phyloP scores from a whole-genome alignment of 1,140 invertebrate species.

The Microplitis mediator region DNA sequence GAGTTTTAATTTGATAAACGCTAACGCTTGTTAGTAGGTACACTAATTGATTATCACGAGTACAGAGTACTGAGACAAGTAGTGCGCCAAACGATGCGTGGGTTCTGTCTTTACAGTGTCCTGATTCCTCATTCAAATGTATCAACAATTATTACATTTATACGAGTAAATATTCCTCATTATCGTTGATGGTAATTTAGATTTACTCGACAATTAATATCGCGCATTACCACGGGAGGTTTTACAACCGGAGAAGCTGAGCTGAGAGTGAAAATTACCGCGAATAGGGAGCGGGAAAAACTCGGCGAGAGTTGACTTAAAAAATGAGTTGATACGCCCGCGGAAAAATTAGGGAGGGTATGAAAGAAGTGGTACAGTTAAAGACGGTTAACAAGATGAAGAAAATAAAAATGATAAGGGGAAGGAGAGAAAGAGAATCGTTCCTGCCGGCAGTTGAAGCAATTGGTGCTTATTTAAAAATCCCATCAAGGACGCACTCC shows the following conservation, averaged over 20 bases:
- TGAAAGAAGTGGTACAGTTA: constrained; percentile 6
- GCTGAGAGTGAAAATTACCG: no score
- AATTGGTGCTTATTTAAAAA: constrained; percentile 62
- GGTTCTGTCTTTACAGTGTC: neutral
- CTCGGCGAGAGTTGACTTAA: neutral
- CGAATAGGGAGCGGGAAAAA: neutral
- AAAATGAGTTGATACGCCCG: neutral
- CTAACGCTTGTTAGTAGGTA: constrained; percentile 6
- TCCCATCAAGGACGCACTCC: constrained; percentile 60
- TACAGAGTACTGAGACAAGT: neutral
- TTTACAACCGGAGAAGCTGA: no score
- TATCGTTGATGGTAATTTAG: no score
- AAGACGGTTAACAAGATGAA: neutral
- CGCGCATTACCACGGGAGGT: no score
- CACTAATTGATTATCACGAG: constrained; percentile 9
- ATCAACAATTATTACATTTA: no score
- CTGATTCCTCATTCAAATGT: no score
- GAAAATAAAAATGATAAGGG: neutral
- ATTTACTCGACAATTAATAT: no score
- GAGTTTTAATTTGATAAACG: constrained; percentile 47
- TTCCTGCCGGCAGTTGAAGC: constrained; percentile 53
- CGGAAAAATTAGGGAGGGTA: neutral
- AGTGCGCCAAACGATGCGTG: neutral
- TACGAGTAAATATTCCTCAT: no score
- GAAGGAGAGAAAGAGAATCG: constrained; percentile 32